These are phyloP conservation scores for Tachycineta bicolor DNA, from an alignment of 2,113 vertebrate genomes.

Conservation along the genomic window DNA sequence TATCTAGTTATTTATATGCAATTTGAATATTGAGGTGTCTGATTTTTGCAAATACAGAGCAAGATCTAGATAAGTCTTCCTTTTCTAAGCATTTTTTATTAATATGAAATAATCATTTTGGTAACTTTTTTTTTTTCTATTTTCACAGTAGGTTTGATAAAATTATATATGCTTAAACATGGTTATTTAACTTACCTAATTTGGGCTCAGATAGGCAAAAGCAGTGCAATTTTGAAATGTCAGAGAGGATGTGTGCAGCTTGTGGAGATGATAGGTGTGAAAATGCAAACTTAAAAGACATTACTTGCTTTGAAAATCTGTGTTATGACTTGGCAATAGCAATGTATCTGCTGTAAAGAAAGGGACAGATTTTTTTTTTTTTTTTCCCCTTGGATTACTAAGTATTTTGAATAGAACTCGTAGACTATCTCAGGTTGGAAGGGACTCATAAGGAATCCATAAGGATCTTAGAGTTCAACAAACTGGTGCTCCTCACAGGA, in stretches of 20 bases:
- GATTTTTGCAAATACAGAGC: background rate
- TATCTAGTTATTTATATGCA: background rate
- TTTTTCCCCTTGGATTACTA: background rate
- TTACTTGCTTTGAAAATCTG: background rate
- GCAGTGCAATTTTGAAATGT: background rate
- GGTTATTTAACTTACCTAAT: conserved; percentile 24
- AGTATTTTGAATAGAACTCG: background rate
- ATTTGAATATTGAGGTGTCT: background rate
- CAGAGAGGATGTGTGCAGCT: background rate
- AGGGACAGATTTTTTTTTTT: background rate
- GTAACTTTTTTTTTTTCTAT: background rate
- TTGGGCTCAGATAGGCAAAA: conserved; percentile 3
- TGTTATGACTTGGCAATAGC: background rate
- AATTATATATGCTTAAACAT: background rate
- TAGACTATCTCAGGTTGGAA: background rate
- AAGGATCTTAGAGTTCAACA: background rate
- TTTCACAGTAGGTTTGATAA: background rate
- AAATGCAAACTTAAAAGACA: conserved; percentile 6
- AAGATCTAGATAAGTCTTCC: background rate
- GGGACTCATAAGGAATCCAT: background rate
- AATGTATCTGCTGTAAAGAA: background rate
- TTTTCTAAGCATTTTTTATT: background rate
- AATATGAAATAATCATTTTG: background rate
- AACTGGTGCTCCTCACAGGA: background rate
- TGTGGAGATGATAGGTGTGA: conserved; percentile 39